Conservation (phyloP, 2,113 vertebrate genomes). For the Columbina picui region DNA sequence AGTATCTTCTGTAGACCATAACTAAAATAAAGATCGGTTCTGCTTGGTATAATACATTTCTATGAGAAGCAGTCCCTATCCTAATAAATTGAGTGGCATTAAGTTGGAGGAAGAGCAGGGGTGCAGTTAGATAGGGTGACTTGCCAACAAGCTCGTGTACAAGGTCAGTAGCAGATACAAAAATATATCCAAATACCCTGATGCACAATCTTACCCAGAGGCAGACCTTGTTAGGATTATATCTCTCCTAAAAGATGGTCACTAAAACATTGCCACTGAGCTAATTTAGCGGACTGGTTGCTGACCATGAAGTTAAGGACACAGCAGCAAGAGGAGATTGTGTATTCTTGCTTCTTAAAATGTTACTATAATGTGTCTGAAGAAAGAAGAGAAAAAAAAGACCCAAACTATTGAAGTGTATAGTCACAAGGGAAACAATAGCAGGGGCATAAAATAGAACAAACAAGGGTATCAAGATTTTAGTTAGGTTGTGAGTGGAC, state of each 20-base stretch:
- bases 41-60: background rate
- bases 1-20: background rate
- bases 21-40: background rate
- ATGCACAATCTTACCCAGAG: background rate
- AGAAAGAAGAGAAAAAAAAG: background rate
- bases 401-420: background rate
- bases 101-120: background rate
- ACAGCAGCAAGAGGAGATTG: background rate
- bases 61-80: background rate
- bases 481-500: background rate
- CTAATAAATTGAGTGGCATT: background rate
- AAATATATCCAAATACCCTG: background rate
- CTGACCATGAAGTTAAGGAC: background rate
- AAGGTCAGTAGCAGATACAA: background rate
- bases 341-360: background rate
- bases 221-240: background rate
- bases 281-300: background rate
- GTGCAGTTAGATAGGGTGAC: background rate
- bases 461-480: background rate
- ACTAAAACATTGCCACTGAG: background rate
- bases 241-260: background rate
- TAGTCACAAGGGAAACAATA: background rate
- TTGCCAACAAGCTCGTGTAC: background rate
- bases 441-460: background rate
- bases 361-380: background rate